These are phyloP conservation scores for Notospermus geniculatus DNA, from an alignment of 1,140 invertebrate genomes.

Conservation along the genomic window DNA sequence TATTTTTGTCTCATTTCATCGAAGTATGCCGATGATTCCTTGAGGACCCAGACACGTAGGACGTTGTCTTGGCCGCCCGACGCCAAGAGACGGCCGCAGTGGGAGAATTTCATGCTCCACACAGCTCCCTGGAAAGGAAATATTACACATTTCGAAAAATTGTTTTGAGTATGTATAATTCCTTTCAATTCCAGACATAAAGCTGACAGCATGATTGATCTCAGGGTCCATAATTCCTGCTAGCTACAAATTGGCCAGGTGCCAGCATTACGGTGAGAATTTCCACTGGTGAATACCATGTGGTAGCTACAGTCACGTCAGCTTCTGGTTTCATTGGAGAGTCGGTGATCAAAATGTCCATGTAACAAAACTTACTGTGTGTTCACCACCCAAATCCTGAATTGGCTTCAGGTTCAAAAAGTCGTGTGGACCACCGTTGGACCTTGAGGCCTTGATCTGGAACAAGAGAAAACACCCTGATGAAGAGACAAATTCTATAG, in stretches of 20 bases:
- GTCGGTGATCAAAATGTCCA: slow-evolving; percentile 1
- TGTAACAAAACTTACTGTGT: slow-evolving; percentile 60
- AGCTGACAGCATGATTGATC: no score
- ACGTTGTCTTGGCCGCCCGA: slow-evolving; percentile 95
- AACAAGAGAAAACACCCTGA: slow-evolving; percentile 7
- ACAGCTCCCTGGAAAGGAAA: slow-evolving; percentile 64
- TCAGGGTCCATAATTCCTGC: no score
- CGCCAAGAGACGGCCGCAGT: slow-evolving; percentile 86
- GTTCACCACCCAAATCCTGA: slow-evolving; percentile 79
- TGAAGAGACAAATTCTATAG: not conserved
- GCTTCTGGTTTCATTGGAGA: no score
- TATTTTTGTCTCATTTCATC: slow-evolving; percentile 93
- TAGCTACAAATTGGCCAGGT: no score
- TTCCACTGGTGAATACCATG: no score
- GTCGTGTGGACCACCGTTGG: slow-evolving; percentile 94
- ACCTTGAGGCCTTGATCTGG: slow-evolving; percentile 84
- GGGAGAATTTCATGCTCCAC: slow-evolving; percentile 99
- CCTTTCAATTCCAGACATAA: no score
- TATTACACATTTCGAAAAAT: no score
- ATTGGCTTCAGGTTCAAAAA: slow-evolving; percentile 78
- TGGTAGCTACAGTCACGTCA: no score
- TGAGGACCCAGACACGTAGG: slow-evolving; percentile 88
- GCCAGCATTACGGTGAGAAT: no score
- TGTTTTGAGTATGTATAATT: no score
- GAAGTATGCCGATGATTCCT: slow-evolving; percentile 84